phyloP scores from a whole-genome alignment of 2,888 invertebrate species.

The Drosophila fulvimacula region DNA sequence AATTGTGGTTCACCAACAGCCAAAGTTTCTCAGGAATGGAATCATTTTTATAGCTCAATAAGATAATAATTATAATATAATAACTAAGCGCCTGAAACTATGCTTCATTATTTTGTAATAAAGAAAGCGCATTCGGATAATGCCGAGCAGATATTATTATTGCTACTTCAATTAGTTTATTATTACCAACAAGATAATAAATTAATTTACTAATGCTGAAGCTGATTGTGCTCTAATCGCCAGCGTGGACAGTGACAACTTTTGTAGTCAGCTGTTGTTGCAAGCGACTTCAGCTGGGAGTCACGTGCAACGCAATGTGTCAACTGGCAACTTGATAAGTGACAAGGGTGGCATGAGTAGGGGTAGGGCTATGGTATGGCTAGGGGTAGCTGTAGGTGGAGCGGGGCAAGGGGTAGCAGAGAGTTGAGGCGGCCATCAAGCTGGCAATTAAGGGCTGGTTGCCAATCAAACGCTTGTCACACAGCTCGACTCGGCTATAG shows the following conservation, averaged over 20 bases:
- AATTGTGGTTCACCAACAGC: no score
- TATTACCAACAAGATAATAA: background rate
- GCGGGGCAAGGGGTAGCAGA: background rate
- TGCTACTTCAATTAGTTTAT: constrained; percentile 5
- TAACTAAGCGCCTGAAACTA: background rate
- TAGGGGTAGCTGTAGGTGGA: background rate
- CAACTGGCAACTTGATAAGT: constrained; percentile 16
- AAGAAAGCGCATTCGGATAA: background rate
- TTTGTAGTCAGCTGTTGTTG: constrained; percentile 3
- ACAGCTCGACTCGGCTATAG: constrained; percentile 14
- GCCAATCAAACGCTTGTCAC: constrained; percentile 53
- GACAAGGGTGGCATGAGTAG: background rate
- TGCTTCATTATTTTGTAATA: background rate
- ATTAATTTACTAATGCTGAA: background rate
- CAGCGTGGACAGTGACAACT: constrained; percentile 1
- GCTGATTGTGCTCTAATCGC: constrained; percentile 7
- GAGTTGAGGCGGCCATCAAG: constrained; percentile 10
- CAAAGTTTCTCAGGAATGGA: no score
- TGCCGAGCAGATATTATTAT: background rate
- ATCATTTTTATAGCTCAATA: background rate
- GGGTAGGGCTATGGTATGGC: background rate
- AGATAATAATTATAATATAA: background rate
- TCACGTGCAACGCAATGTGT: constrained; percentile 37
- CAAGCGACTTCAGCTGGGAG: background rate
- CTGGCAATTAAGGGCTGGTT: constrained; percentile 35